Percentiles rank a stretch among this genome's conserved stretches.
Evolutionary conservation across 2,797 vertebrate genomes (phyloP).

Genomic region (Chromobotia macracanthus): DNA sequence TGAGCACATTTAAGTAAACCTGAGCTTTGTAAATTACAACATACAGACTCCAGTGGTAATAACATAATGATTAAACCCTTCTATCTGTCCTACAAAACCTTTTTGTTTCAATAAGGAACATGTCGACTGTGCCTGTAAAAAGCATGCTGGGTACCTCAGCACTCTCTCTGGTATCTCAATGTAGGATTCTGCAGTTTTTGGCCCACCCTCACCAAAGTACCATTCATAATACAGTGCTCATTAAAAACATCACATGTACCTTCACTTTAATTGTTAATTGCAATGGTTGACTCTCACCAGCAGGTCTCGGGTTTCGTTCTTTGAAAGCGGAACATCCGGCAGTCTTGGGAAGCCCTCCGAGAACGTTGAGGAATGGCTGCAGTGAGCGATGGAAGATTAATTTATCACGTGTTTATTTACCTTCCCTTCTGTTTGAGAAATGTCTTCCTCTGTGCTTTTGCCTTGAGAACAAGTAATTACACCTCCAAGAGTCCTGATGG

Average conservation of each 20-base stretch:
- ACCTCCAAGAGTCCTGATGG: slow-evolving; percentile 67
- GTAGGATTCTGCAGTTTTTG: not conserved
- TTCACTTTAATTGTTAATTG: not conserved
- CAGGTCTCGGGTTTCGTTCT: not conserved
- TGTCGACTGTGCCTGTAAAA: no score
- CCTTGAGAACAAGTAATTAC: slow-evolving; percentile 75
- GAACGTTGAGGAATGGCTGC: slow-evolving; percentile 3
- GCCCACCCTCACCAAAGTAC: slow-evolving; percentile 1
- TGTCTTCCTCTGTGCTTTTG: slow-evolving; percentile 57
- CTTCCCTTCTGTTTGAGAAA: slow-evolving; percentile 70
- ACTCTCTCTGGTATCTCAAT: not conserved
- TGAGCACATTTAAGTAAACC: not conserved
- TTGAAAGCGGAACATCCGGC: not conserved
- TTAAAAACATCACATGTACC: not conserved
- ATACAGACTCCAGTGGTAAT: no score
- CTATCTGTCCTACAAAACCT: no score
- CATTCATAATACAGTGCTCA: not conserved
- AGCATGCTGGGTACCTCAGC: not conserved
- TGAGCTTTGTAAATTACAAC: no score
- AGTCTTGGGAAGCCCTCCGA: slow-evolving; percentile 1
- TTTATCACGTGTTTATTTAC: slow-evolving; percentile 29
- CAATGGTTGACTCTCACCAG: not conserved
- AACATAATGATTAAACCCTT: no score
- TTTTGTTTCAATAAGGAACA: no score
- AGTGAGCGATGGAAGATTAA: slow-evolving; percentile 3